Evolutionary conservation across 2,113 vertebrate species (phyloP), one percentile per base, ranked within the genome.

Genomic region (Taurulus bubalis): DNA sequence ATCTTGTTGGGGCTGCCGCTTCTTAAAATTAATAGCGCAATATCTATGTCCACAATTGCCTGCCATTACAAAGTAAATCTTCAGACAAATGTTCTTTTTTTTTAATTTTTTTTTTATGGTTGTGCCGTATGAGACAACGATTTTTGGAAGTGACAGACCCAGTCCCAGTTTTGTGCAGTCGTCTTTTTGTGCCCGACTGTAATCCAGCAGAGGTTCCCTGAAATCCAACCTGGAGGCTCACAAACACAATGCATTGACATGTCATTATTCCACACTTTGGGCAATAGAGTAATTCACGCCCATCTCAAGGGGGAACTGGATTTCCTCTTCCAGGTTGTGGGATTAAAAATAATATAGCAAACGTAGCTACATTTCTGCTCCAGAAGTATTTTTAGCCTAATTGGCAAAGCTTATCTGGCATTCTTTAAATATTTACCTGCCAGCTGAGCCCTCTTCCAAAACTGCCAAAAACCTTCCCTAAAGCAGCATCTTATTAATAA

Each of bases 261-360:
- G 51, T 56, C 79, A 86, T 86, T 85, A 88, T 80, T 60, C 9
- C 26, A 60, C 68, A 80, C 65, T 83, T 28, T 42, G 36, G 65
- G 59, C 65, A 71, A 22, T 77, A 63, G 81, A 73, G 82, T 18
- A 65, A 82, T 77, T 80, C 55, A 65, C 30, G 3, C 18, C 24
- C 22, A 51, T 83, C 64, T 80, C 14, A 67, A 62, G 8, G 12
- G 55, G 45, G 64, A 79, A 42, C 36, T 2, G 20, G 64, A 26
- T 87, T 72, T 65, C 20, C 45, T 70, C 75, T 88, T 79, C 28
- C 66, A 75, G 70, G 55, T 83, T 86, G 58, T 42, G 30, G 67
- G 51, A 86, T 86, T 77, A 82, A 75, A 49, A 68, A 22, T 77
- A 71, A 79, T 65, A 16, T 53, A 20, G 40, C 67, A 74, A 68